These are phyloP conservation scores for Pseudomyrmex flavicornis DNA, from an alignment of 1,140 invertebrate species.

Conservation along the genomic window DNA sequence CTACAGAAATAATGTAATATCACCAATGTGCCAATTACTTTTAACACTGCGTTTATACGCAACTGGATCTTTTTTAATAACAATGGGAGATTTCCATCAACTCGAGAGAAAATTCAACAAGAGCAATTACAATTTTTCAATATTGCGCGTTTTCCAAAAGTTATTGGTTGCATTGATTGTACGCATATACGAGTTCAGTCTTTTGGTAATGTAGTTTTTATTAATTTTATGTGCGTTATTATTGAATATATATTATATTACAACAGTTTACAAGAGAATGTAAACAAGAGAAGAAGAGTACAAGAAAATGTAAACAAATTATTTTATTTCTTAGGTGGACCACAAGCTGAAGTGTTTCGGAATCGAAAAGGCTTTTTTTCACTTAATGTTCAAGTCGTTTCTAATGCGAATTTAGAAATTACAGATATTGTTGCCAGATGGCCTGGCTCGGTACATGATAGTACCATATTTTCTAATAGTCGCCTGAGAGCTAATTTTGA, in stretches of 20 bases:
- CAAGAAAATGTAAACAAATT: no score
- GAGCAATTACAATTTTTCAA: not conserved
- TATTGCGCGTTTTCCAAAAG: not conserved
- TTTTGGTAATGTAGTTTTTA: not conserved
- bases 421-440: conserved; percentile 6
- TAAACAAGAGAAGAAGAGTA: no score
- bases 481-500: not conserved
- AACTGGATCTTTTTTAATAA: conserved; percentile 8
- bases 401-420: conserved; percentile 6
- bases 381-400: not conserved
- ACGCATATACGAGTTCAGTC: not conserved
- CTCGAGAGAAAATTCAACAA: not conserved
- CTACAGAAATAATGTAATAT: conserved; percentile 12
- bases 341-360: not conserved
- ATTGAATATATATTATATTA: not conserved
- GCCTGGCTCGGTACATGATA: conserved; percentile 11
- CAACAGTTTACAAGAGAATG: no score
- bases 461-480: not conserved
- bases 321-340: conserved; percentile 6
- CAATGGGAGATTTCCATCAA: not conserved
- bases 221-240: not conserved
- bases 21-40: not conserved
- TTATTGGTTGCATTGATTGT: conserved; percentile 4
- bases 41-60: not conserved
- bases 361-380: conserved; percentile 13